These are phyloP conservation scores for Rafetus swinhoei DNA, from an alignment of 2,113 vertebrate species.

Conservation along the genomic window DNA sequence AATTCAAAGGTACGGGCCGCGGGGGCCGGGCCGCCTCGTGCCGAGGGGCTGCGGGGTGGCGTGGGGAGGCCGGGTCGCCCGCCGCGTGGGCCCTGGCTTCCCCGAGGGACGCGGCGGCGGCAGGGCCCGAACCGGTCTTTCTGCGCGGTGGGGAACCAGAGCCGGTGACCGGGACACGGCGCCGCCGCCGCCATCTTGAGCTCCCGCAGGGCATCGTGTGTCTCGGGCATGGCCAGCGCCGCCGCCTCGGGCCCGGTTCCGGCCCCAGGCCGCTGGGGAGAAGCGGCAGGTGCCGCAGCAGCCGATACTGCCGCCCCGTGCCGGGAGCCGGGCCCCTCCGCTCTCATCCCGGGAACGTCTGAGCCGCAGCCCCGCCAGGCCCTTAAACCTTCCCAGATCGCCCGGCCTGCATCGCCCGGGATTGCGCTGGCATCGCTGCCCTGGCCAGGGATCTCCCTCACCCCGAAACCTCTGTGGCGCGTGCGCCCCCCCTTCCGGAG, in stretches of 20 bases:
- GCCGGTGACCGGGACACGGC: slow-evolving; percentile 14
- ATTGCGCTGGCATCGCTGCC: no score
- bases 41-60: neutral
- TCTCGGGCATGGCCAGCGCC: neutral
- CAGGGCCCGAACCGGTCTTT: neutral
- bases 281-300: neutral
- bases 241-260: neutral
- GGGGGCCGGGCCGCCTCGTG: neutral
- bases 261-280: neutral
- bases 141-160: neutral
- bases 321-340: neutral
- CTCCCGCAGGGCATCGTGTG: neutral
- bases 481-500: neutral
- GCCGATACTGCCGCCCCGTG: neutral
- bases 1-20: slow-evolving; percentile 89
- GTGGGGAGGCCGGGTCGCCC: neutral
- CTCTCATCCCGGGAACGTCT: neutral
- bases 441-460: neutral
- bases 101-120: neutral
- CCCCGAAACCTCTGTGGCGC: neutral
- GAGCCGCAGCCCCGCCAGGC: neutral
- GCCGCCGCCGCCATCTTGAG: slow-evolving; percentile 71
- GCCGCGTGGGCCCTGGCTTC: neutral
- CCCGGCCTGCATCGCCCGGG: neutral
- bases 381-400: neutral